Conservation (phyloP, 2,113 vertebrate genomes). For the Struthidea cinerea region DNA sequence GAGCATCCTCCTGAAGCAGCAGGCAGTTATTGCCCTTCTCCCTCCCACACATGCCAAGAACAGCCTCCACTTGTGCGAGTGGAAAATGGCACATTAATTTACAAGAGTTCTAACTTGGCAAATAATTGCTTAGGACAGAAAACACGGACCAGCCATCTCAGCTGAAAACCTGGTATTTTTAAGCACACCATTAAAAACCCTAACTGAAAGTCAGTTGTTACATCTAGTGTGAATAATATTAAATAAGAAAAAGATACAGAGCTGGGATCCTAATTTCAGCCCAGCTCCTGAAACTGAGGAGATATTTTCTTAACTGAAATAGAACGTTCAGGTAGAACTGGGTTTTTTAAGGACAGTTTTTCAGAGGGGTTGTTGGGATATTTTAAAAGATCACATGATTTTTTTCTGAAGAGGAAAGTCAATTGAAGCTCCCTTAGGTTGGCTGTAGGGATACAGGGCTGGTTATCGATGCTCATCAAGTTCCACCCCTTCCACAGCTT, state of each 20-base stretch:
- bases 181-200: background rate
- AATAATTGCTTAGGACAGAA: conserved; percentile 29
- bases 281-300: background rate
- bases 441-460: background rate
- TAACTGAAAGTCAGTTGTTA: background rate
- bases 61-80: background rate
- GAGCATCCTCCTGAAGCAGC: background rate
- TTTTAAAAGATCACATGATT: background rate
- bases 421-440: background rate
- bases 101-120: background rate
- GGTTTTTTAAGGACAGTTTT: background rate
- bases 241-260: background rate
- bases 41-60: background rate
- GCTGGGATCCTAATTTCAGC: background rate
- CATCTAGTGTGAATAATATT: background rate
- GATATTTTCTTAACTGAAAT: background rate
- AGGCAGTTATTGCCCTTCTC: background rate
- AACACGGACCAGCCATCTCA: conserved; percentile 5
- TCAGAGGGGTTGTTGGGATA: background rate
- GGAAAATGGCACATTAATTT: background rate
- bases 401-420: background rate
- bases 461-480: background rate
- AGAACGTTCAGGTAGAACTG: background rate
- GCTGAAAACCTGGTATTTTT: background rate
- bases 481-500: background rate